Base-by-base conservation (phyloP, 2,888 invertebrate genomes). In the Macrosoma leucophasiata region DNA sequence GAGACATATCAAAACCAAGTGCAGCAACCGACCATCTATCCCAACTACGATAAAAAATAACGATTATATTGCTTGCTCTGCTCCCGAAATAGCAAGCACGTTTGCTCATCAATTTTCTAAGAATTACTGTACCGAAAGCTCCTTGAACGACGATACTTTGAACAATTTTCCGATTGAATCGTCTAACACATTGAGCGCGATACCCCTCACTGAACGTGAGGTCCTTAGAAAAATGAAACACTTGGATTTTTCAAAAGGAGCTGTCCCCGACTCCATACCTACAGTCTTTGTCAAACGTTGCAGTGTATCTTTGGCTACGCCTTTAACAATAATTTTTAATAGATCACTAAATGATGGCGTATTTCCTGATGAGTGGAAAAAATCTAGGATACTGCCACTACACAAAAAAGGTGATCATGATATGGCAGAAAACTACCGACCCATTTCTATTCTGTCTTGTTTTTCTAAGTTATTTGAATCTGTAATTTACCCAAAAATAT, bases 191-290 rank as follows among this genome's bases (percentile, higher is more conserved):
- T n/a, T n/a, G n/a, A n/a, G n/a, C n/a, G n/a, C n/a, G n/a, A n/a
- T n/a, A n/a, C n/a, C n/a, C n/a, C n/a, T n/a, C n/a, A n/a, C n/a
- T n/a, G n/a, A n/a, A n/a, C n/a, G n/a, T n/a, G n/a, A n/a, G n/a
- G n/a, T n/a, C n/a, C n/a, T n/a, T n/a, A n/a, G n/a, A n/a, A n/a
- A n/a, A n/a, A n/a, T n/a, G n/a, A n/a, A n/a, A n/a, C n/a, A n/a
- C n/a, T n/a, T n/a, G n/a, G 29, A 40, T 8, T n/a, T 23, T 6
- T 21, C 11, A 11, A 35, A 35, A 23, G 25, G 32, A n/a, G 29
- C 32, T 7, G 35, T 29, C 8, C 32, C 32, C 15, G 39, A 39
- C 13, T 20, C 12, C 10, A 25, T 39, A 2, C 39, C 35, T 5
- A 28, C 35, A 7, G 7, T 32, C 10, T 35, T 32, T 28, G 13